These are phyloP conservation scores for Calephelis nemesis DNA, from an alignment of 1,140 invertebrate genomes.

Conservation along the genomic window DNA sequence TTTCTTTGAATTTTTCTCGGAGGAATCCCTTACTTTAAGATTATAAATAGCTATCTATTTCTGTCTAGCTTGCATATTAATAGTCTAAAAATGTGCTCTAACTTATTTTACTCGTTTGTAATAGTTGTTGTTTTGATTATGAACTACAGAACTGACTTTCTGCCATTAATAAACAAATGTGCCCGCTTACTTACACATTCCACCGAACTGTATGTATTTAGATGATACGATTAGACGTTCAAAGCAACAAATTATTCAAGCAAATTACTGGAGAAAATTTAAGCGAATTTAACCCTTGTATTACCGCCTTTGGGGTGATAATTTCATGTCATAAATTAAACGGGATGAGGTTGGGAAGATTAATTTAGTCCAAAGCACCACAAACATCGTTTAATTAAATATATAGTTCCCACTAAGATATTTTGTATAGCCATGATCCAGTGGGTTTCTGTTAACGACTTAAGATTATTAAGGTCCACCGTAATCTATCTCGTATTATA, in stretches of 20 bases:
- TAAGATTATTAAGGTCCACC: too few species aligned
- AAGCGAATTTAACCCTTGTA: constrained; percentile 3
- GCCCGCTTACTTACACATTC: neutral
- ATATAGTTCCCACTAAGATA: neutral
- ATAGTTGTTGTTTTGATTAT: too few species aligned
- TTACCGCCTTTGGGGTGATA: constrained; percentile 6
- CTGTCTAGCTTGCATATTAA: too few species aligned
- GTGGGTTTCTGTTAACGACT: neutral
- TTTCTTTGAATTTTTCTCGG: too few species aligned
- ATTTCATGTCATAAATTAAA: constrained; percentile 10
- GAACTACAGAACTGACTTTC: neutral
- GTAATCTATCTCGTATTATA: too few species aligned
- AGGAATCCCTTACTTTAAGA: too few species aligned
- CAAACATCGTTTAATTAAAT: constrained; percentile 14
- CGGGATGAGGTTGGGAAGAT: neutral
- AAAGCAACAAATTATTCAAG: constrained; percentile 11
- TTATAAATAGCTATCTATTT: too few species aligned
- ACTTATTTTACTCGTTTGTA: too few species aligned
- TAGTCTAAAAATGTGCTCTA: too few species aligned
- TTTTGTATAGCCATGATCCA: neutral
- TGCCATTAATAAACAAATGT: neutral
- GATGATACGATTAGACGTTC: constrained; percentile 11
- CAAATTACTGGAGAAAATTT: constrained; percentile 1
- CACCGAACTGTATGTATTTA: constrained; percentile 6
- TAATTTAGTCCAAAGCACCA: constrained; percentile 8